These are phyloP conservation scores for Tyrannus savana DNA, from an alignment of 2,113 vertebrate genomes.

Conservation along the genomic window DNA sequence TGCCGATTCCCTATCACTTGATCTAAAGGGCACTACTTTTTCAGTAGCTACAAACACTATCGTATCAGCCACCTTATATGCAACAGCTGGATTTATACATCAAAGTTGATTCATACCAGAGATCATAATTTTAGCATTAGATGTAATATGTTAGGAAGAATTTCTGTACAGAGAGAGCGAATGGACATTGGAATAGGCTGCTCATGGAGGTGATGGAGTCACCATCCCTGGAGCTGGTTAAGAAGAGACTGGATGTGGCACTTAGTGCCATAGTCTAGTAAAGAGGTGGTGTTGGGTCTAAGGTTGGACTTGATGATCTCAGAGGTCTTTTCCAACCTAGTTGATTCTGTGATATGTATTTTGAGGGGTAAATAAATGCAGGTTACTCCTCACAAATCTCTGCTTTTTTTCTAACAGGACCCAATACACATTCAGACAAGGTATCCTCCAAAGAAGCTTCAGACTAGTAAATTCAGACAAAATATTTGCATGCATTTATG, in stretches of 20 bases:
- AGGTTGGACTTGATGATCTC: too few species aligned
- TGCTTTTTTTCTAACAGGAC: not conserved
- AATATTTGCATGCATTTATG: not conserved
- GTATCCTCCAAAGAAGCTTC: not conserved
- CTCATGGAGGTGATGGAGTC: too few species aligned
- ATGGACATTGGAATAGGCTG: too few species aligned
- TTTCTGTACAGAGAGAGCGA: too few species aligned
- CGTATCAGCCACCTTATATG: accelerated
- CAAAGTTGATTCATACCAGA: not conserved
- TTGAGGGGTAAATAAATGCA: not conserved
- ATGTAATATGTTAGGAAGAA: not conserved
- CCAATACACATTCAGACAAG: not conserved
- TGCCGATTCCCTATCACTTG: accelerated
- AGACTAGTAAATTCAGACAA: not conserved
- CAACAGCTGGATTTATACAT: not conserved
- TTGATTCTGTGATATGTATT: not conserved
- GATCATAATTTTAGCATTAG: not conserved
- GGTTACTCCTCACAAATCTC: not conserved
- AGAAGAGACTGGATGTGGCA: too few species aligned
- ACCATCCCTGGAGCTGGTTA: too few species aligned
- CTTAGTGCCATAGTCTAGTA: too few species aligned
- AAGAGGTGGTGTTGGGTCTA: too few species aligned
- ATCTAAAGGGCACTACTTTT: not conserved
- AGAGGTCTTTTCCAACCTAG: too few species aligned
- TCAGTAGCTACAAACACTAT: not conserved